Conservation (phyloP, 1,140 invertebrate genomes). For the Tenebrio molitor region DNA sequence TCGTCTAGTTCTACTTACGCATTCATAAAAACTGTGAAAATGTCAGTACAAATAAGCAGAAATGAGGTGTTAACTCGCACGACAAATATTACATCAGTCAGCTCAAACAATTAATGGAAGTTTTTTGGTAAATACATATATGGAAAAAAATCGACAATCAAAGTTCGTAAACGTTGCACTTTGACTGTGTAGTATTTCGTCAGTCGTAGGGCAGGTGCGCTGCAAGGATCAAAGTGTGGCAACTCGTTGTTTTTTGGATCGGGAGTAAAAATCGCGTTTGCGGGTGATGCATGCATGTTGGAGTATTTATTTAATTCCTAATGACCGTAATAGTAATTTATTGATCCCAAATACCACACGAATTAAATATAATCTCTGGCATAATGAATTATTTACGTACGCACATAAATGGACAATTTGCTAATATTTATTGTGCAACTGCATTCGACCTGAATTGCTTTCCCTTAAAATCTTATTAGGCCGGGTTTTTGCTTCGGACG, state of each 20-base stretch:
- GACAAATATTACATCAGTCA: conserved; percentile 15
- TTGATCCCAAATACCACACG: conserved; percentile 30
- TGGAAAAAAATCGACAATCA: neutral
- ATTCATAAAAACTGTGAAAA: conserved; percentile 3
- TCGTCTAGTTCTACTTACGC: neutral
- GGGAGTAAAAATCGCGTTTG: no score
- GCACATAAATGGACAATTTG: conserved; percentile 29
- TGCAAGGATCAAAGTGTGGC: no score
- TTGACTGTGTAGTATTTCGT: conserved; percentile 3
- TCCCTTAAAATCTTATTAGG: conserved; percentile 12
- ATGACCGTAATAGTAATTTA: conserved; percentile 35
- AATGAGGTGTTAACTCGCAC: conserved; percentile 10
- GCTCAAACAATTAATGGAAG: conserved; percentile 23
- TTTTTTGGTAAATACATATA: no score
- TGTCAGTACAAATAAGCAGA: neutral
- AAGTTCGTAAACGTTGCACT: conserved; percentile 12
- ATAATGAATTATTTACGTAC: conserved; percentile 28
- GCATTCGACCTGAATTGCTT: neutral
- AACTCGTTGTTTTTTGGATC: no score
- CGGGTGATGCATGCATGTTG: neutral
- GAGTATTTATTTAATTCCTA: conserved; percentile 20
- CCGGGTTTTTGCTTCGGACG: no score
- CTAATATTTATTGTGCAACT: conserved; percentile 1
- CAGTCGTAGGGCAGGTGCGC: no score
- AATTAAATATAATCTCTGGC: conserved; percentile 35